Evolutionary conservation across 2,888 invertebrate species (phyloP), one percentile per base, ranked within the genome.

Genomic region (Hartigia nigra): DNA sequence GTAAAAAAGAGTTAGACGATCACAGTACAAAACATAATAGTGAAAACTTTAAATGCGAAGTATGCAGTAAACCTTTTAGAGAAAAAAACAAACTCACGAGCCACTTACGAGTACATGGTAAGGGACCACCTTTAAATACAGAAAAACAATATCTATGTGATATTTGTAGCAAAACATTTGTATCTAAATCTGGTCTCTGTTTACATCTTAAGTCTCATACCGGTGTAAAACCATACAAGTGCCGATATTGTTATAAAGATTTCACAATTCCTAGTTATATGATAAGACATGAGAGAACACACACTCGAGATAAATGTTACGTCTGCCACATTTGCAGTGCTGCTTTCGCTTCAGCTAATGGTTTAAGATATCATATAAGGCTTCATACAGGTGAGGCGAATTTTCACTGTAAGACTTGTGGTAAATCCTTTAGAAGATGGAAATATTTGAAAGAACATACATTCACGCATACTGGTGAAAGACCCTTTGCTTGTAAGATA

Each of bases 401-500:
- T 39, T 86, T 85, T 78, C 81, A 82, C 23, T 88, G 88, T 76
- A 76, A 86, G 0, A 82, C 79, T 9, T 88, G 87, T 39, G 84
- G 82, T 12, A 88, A 88, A 74, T 82, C 85, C 3, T 88, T 88
- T 37, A 74, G 79, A 23, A 82, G 87, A 1, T 76, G 76, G 23
- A 86, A 86, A 75, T 87, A 86, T 69, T 77, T 87, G 12, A 86
- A 83, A 11, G 86, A 87, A 9, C 88, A 88, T 74, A 81, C 75
- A 14, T 86, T 85, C 70, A 87, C 84, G 0, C 87, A 87, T 69
- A 88, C 87, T 0, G 87, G 87, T 9, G 85, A 87, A 80, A 84
- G 81, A 69, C 87, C 87, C 12, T 88, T 82, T 32, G 77, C 76
- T 14, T 88, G 87, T 75, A 82, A 84, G 77, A 76, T 78, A 31